Percentiles rank a stretch among this genome's conserved stretches.
These are phyloP conservation scores for Ophthalmolycus amberensis DNA, from an alignment of 2,113 vertebrate species.

Conservation along the genomic window DNA sequence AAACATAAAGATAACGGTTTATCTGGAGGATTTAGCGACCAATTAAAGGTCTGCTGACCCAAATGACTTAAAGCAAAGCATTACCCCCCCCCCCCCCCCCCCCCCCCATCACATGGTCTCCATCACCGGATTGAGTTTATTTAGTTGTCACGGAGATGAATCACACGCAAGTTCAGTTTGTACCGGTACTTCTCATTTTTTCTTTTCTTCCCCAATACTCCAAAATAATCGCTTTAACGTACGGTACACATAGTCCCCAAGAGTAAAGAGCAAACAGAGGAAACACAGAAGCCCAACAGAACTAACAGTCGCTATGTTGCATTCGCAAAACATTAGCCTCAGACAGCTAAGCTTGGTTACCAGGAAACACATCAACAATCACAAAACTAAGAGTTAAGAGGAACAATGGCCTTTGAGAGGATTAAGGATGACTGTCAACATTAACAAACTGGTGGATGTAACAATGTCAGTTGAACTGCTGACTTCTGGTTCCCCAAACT, in stretches of 20 bases:
- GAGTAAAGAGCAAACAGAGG: too few relatives aligned
- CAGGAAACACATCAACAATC: not conserved
- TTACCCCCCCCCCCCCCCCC: too few relatives aligned
- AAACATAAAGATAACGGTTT: not conserved
- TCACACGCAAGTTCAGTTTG: not conserved
- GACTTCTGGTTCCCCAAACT: too few relatives aligned
- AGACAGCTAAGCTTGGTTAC: not conserved
- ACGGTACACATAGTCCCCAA: too few relatives aligned
- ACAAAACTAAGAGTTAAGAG: not conserved
- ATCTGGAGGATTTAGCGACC: not conserved
- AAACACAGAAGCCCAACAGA: too few relatives aligned
- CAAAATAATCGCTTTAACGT: not conserved
- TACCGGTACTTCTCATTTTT: too few relatives aligned
- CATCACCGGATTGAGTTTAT: not conserved
- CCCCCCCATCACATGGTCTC: too few relatives aligned
- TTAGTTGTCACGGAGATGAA: not conserved
- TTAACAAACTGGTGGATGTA: too few relatives aligned
- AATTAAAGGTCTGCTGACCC: not conserved
- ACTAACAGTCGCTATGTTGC: not conserved
- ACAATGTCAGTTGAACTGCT: too few relatives aligned
- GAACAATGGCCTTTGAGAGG: not conserved
- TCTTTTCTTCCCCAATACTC: not conserved
- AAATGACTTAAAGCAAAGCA: not conserved
- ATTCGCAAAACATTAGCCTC: too few relatives aligned
- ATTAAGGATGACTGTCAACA: not conserved